A percentile compares a stretch with the other conserved stretches of the same genome.
These are phyloP conservation scores for Homarus americanus DNA, from an alignment of 1,140 invertebrate genomes.

Conservation along the genomic window DNA sequence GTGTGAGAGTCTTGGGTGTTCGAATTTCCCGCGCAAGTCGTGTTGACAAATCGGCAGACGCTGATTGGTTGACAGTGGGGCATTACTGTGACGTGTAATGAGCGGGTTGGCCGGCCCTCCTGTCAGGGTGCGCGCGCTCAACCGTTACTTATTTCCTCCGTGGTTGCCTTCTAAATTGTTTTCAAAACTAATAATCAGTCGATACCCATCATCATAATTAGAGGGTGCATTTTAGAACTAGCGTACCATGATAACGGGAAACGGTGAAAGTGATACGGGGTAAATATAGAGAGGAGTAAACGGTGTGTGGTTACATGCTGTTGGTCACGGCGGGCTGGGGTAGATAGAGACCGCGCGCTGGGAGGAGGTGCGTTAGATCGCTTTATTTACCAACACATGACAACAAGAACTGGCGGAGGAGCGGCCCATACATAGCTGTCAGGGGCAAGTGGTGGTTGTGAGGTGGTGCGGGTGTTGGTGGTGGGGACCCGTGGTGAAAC, in stretches of 20 bases:
- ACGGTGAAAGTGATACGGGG: neutral
- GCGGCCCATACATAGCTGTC: no score
- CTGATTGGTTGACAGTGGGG: conserved; percentile 62
- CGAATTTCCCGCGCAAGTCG: conserved; percentile 41
- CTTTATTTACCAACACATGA: no score
- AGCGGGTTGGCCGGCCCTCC: conserved; percentile 53
- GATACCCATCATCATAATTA: conserved; percentile 57
- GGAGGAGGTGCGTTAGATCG: no score
- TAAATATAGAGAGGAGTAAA: neutral
- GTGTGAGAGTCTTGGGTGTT: conserved; percentile 6
- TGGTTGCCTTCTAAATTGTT: conserved; percentile 57
- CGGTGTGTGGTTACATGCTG: neutral
- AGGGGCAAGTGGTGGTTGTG: no score
- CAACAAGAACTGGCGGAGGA: no score
- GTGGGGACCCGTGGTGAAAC: no score
- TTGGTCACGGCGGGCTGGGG: no score
- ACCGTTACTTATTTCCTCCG: conserved; percentile 47
- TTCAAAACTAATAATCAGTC: conserved; percentile 52
- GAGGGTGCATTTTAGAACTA: conserved; percentile 21
- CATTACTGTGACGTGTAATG: conserved; percentile 61
- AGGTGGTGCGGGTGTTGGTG: no score
- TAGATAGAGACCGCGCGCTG: no score
- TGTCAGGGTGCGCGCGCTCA: conserved; percentile 41
- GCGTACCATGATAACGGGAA: conserved; percentile 31
- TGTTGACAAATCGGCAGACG: conserved; percentile 55